Conservation (phyloP, 2,797 vertebrate species). For the Hyperoplus immaculatus region DNA sequence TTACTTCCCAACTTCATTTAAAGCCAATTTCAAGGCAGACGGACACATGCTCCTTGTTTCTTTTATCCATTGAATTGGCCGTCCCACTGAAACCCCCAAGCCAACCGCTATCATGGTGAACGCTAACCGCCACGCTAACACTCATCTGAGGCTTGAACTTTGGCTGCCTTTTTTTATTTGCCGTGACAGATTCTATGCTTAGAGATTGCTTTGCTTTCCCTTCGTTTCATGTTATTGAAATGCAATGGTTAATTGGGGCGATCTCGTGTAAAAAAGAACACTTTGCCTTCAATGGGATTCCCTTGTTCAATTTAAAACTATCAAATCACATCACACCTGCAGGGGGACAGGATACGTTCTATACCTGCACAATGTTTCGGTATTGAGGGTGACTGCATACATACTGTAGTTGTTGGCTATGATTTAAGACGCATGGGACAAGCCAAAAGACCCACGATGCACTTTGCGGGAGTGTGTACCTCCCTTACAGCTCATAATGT, state of each 20-base stretch:
- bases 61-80: slow-evolving; percentile 40
- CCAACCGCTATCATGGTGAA: slow-evolving; percentile 30
- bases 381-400: not conserved
- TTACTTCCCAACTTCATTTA: no score
- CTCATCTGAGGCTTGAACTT: slow-evolving; percentile 21
- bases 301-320: slow-evolving; percentile 56
- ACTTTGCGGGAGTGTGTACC: slow-evolving; percentile 28
- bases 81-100: slow-evolving; percentile 34
- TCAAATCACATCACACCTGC: slow-evolving; percentile 45
- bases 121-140: slow-evolving; percentile 6
- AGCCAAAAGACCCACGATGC: slow-evolving; percentile 29
- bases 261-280: slow-evolving; percentile 34
- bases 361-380: slow-evolving; percentile 4
- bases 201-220: slow-evolving; percentile 28
- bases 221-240: slow-evolving; percentile 43
- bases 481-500: slow-evolving; percentile 62
- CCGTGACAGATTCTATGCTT: slow-evolving; percentile 27
- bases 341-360: not conserved
- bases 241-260: not conserved
- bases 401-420: not conserved
- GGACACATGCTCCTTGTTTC: slow-evolving; percentile 59
- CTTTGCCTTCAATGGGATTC: slow-evolving; percentile 35
- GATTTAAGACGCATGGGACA: slow-evolving; percentile 17
- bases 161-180: slow-evolving; percentile 35
- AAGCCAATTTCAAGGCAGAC: slow-evolving; percentile 24